Evolutionary conservation across 2,113 vertebrate species (phyloP).

Genomic region (Ceyx cyanopectus): DNA sequence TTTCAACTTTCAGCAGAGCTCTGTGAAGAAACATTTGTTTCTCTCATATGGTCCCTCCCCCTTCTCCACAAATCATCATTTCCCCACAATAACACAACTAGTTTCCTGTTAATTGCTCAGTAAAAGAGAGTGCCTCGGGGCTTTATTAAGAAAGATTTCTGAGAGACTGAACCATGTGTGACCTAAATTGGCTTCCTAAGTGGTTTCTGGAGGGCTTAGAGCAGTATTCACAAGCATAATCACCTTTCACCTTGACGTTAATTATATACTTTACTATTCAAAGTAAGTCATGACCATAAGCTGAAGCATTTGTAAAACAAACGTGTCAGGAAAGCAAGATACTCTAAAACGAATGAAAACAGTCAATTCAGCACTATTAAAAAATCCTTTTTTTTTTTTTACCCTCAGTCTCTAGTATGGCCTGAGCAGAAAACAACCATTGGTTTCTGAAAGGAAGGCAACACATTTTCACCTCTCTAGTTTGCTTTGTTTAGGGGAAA

Average conservation of each 20-base stretch:
- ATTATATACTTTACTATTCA: constrained; percentile 73
- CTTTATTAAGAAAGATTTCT: constrained; percentile 77
- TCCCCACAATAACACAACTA: constrained; percentile 20
- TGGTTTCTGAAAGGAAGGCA: constrained; percentile 26
- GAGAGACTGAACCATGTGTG: constrained; percentile 69
- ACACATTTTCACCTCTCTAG: constrained; percentile 7
- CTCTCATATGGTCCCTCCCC: not conserved
- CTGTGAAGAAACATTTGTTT: not conserved
- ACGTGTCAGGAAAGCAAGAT: constrained; percentile 73
- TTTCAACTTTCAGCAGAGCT: constrained; percentile 13
- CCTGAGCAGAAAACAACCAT: constrained; percentile 20
- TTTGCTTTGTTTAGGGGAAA: constrained; percentile 35
- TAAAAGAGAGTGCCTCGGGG: constrained; percentile 37
- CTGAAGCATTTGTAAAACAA: constrained; percentile 74
- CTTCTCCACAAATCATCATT: constrained; percentile 11
- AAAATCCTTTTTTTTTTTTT: constrained; percentile 24
- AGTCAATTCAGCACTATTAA: constrained; percentile 57
- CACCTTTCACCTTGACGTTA: constrained; percentile 77
- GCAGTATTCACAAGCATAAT: constrained; percentile 67
- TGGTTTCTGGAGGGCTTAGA: constrained; percentile 68
- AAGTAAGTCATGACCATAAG: constrained; percentile 58
- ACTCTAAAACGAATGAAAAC: constrained; percentile 60
- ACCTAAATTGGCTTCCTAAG: constrained; percentile 76
- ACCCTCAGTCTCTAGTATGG: not conserved
- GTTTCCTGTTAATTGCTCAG: constrained; percentile 56